Conservation (phyloP, 1,140 invertebrate species). For the Micrasema minimum region DNA sequence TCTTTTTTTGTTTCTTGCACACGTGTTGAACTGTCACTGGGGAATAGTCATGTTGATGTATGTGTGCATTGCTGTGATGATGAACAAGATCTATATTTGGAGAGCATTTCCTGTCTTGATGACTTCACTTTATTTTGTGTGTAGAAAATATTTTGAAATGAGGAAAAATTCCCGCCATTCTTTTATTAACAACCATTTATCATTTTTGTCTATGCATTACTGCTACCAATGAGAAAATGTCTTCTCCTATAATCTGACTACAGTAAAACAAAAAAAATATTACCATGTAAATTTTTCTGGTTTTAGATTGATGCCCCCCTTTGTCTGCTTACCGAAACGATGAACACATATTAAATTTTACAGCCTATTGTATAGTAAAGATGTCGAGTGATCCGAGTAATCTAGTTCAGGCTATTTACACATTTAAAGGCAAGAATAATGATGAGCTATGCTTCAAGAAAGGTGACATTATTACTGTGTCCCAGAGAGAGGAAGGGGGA, state of each 20-base stretch:
- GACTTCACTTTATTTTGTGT: background rate
- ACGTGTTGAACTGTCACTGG: background rate
- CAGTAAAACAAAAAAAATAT: too few species aligned
- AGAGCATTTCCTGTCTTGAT: slow-evolving; percentile 11
- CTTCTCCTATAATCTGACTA: background rate
- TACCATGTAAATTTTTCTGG: background rate
- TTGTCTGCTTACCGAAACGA: slow-evolving; percentile 6
- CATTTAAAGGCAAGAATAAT: slow-evolving; percentile 96
- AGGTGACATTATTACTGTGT: slow-evolving; percentile 96
- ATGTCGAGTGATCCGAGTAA: slow-evolving; percentile 71
- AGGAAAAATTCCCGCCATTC: too few species aligned
- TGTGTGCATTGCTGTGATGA: slow-evolving; percentile 11
- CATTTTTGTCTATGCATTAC: too few species aligned
- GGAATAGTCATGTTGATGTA: slow-evolving; percentile 9
- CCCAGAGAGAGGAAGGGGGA: slow-evolving; percentile 90
- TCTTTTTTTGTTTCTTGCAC: background rate
- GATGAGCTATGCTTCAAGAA: slow-evolving; percentile 97
- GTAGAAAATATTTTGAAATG: background rate
- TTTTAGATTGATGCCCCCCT: slow-evolving; percentile 40
- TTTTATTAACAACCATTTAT: background rate
- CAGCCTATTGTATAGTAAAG: slow-evolving; percentile 53
- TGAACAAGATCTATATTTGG: slow-evolving; percentile 10
- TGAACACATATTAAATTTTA: slow-evolving; percentile 24
- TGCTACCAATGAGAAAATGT: too few species aligned
- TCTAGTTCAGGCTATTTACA: slow-evolving; percentile 89